Base-by-base conservation (phyloP, 2,888 invertebrate species). In the Rosalia funebris region DNA sequence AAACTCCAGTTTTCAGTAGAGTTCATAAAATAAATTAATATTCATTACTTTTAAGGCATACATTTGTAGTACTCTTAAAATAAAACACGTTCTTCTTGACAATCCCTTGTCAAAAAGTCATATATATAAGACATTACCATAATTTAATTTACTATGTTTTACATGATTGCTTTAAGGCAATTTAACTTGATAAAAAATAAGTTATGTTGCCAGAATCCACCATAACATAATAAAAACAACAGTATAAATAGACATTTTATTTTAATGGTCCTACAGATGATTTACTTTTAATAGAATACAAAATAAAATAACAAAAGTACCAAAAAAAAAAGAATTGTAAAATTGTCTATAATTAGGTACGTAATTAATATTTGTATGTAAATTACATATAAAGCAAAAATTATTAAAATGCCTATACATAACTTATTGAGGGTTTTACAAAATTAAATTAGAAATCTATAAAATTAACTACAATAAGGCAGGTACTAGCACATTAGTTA, bases 401-500 rank as follows among this genome's bases (percentile, higher is more conserved):
- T 57, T 46, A 47, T 57, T 60, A 60, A 65, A 65, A 65, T 45
- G 48, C 48, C 60, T 65, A 62, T 60, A 45, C 39, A 46, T 56
- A 31, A 56, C 31, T 32, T 56, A 56, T 46, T 48, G 19, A 57
- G 16, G 52, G 54, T 55, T 66, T 56, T 57, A 55, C 52, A 64
- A 65, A 69, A 62, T 54, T 52, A 59, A 62, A 62, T 37, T 50
- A 50, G 44, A 47, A 61, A 64, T 62, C 62, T 63, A 65, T 57
- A 61, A 64, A 62, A 65, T 69, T 59, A 65, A 70, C 67, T 67
- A 70, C 62, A 66, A 63, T 61, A 72, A 63, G 71, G 74, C 79
- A 79, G 77, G 75, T 82, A 87, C 85, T 89, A 88, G 84, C 88
- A 89, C 83, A 91, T 85, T 83, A 91, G 85, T n/a, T n/a, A n/a